A percentile compares a stretch with the other conserved stretches of the same genome.
These are phyloP conservation scores for Andrena fulva DNA, from an alignment of 2,888 invertebrate species.

Conservation along the genomic window DNA sequence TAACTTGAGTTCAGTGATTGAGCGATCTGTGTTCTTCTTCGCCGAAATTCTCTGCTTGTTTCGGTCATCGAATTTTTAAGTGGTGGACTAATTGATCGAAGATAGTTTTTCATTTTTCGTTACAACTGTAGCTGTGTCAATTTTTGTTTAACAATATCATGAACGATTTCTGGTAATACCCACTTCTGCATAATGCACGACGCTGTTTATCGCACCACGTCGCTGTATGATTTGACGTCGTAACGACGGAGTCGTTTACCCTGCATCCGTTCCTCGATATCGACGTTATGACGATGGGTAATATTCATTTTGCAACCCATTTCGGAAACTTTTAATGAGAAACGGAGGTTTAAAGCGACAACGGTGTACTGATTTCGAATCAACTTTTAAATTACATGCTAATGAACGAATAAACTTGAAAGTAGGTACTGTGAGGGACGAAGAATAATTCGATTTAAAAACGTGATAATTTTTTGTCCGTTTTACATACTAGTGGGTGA, in stretches of 20 bases:
- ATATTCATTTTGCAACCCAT: constrained; percentile 21
- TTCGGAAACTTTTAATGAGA: constrained; percentile 47
- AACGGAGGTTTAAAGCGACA: constrained; percentile 1
- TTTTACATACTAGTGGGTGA: too few relatives aligned
- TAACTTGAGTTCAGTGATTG: too few relatives aligned
- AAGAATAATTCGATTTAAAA: neutral
- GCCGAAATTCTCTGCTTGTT: too few relatives aligned
- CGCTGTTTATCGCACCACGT: constrained; percentile 32
- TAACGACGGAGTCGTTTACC: constrained; percentile 28
- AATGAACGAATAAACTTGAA: constrained; percentile 34
- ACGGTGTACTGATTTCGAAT: constrained; percentile 13
- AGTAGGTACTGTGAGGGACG: neutral
- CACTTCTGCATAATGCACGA: constrained; percentile 21
- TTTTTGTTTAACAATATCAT: neutral
- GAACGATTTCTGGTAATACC: neutral
- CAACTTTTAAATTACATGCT: constrained; percentile 29
- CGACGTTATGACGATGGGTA: constrained; percentile 27
- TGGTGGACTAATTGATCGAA: too few relatives aligned
- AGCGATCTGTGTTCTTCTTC: too few relatives aligned
- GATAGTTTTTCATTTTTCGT: too few relatives aligned
- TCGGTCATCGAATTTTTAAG: too few relatives aligned
- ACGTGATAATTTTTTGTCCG: neutral
- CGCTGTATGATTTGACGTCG: constrained; percentile 15
- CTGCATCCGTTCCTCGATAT: constrained; percentile 13
- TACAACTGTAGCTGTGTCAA: neutral